Evolutionary conservation across 2,797 vertebrate genomes (phyloP), one percentile per base, ranked within the genome.

Genomic region (Eospalax fontanierii): DNA sequence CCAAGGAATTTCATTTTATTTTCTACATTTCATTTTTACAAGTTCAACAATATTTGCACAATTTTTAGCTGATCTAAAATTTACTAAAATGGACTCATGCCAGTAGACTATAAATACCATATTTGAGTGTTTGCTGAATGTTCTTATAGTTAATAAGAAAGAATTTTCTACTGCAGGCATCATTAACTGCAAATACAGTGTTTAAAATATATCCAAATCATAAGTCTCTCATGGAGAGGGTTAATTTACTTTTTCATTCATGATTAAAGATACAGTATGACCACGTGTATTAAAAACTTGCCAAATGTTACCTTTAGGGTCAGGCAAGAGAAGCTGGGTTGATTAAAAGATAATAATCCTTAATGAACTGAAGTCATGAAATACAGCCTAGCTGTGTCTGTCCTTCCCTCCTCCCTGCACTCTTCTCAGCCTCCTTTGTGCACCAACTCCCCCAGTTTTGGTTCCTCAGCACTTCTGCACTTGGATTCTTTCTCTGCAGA

Each of bases 151-250:
- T 92, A 95, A 89, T 54, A 93, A 75, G 61, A 90, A 83, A 46
- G 24, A 86, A 75, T 73, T 12, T 79, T 87, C 43, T 40, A 68
- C 6, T 11, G 33, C 65, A 89, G 95, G 54, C 59, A 91, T 40
- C 33, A 88, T 85, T 89, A 94, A 92, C 50, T 90, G 73, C 71
- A 81, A 57, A 91, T 73, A 93, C 59, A 97, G 93, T 46, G 68
- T 84, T 92, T 90, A 84, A 80, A 94, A 93, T 91, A 91, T 59
- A 70, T n/a, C 24, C 18, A 76, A 96, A 80, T 50, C 82, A 68
- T 68, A 90, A 66, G 18, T 90, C 59, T 73, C 30, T 63, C 46
- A 81, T 1, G 9, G 75, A 90, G 46, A 78, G 6, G 6, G 43
- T 33, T 96, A 85, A 78, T 81, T 89, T 91, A 66, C 46, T n/a